phyloP scores from a whole-genome alignment of 2,113 vertebrate species.

The Andinoacara biseriatus region DNA sequence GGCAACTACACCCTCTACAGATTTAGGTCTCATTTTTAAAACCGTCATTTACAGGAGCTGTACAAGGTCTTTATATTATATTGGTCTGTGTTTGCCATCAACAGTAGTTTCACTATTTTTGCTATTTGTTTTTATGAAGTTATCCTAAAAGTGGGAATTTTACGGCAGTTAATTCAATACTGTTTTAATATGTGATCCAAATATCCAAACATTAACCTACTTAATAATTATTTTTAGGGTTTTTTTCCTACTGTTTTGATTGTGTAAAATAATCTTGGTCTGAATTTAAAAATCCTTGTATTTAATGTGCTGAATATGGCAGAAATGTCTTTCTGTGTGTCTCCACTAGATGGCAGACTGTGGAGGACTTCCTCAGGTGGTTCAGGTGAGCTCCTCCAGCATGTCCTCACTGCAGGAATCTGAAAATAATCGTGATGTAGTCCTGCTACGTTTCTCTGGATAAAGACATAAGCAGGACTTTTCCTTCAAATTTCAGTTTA shows the following conservation, averaged over 20 bases:
- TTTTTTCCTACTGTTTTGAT: neutral
- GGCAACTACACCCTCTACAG: neutral
- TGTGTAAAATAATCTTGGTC: neutral
- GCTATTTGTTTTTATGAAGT: too few species aligned
- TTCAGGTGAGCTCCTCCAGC: constrained; percentile 83
- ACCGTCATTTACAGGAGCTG: too few species aligned
- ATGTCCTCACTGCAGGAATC: neutral
- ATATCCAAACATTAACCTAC: neutral
- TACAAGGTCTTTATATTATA: too few species aligned
- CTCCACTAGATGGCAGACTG: constrained; percentile 94
- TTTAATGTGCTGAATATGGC: neutral
- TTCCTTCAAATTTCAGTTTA: neutral
- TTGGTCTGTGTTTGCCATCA: too few species aligned
- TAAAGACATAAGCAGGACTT: neutral
- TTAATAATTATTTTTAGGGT: neutral
- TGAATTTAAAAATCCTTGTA: neutral
- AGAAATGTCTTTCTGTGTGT: constrained; percentile 7
- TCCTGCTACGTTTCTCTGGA: too few species aligned
- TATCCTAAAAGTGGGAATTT: too few species aligned
- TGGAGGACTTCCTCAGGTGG: constrained; percentile 93
- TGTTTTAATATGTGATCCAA: neutral
- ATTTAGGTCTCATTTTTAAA: neutral
- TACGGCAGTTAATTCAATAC: neutral
- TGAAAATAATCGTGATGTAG: neutral
- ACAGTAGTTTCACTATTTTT: too few species aligned